Evolutionary conservation across 2,888 invertebrate species (phyloP).

Genomic region (Drosophila aldrichi): DNA sequence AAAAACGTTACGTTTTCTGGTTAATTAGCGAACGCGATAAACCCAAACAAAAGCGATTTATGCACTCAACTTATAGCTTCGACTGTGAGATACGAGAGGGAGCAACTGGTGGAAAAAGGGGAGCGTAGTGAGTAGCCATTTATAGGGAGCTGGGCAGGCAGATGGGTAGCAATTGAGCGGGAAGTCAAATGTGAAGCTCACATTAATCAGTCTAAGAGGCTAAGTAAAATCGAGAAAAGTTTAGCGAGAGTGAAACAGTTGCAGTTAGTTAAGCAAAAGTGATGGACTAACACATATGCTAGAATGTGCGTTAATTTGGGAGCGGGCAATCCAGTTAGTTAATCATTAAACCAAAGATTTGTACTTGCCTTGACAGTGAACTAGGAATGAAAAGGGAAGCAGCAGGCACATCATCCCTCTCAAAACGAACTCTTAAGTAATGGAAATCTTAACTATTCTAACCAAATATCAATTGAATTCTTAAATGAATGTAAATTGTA

Average conservation of each 20-base stretch:
- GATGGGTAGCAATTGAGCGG: constrained; percentile 22
- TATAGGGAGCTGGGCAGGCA: not conserved
- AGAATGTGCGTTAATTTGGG: too few species aligned
- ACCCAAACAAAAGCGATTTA: constrained; percentile 74
- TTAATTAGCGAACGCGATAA: constrained; percentile 78
- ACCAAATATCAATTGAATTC: too few species aligned
- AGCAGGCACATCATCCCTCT: too few species aligned
- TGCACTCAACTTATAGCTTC: constrained; percentile 48
- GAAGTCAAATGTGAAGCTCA: constrained; percentile 27
- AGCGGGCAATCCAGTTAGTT: too few species aligned
- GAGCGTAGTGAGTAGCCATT: not conserved
- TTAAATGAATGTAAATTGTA: too few species aligned
- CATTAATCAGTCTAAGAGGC: constrained; percentile 48
- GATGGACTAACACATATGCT: not conserved
- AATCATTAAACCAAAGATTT: too few species aligned
- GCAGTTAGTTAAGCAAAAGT: not conserved
- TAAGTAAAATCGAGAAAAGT: constrained; percentile 29
- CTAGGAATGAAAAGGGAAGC: not conserved
- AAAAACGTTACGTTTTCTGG: constrained; percentile 65
- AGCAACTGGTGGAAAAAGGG: not conserved
- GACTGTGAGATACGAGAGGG: not conserved
- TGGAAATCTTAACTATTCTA: too few species aligned
- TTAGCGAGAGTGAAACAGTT: not conserved
- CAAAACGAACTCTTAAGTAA: too few species aligned
- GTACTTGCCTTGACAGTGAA: not conserved